These are phyloP conservation scores for Calidris pygmaea DNA, from an alignment of 2,113 vertebrate genomes.

Conservation along the genomic window DNA sequence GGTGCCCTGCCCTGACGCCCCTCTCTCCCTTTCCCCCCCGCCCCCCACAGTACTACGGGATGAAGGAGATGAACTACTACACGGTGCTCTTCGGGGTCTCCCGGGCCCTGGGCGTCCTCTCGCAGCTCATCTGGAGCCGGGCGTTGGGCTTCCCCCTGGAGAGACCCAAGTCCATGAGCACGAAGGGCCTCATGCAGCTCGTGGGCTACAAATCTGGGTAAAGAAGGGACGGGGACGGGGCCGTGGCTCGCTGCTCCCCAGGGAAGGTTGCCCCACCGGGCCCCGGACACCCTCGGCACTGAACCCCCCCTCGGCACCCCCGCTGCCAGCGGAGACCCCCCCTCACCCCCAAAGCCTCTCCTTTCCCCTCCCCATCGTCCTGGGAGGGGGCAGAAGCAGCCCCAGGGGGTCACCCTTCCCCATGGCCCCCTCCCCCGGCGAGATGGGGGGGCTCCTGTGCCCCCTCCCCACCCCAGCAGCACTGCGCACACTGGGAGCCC, in stretches of 20 bases:
- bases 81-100: constrained; percentile 96
- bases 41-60: constrained; percentile 86
- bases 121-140: constrained; percentile 95
- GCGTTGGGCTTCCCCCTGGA: constrained; percentile 93
- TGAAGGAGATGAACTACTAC: constrained; percentile 99
- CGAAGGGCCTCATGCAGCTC: constrained; percentile 88
- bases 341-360: too few relatives aligned
- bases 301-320: not conserved
- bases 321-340: too few relatives aligned
- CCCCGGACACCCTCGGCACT: not conserved
- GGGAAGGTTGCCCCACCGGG: constrained; percentile 33
- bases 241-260: not conserved
- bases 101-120: constrained; percentile 89
- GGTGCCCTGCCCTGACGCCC: not conserved
- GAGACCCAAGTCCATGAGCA: constrained; percentile 98
- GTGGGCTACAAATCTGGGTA: constrained; percentile 88
- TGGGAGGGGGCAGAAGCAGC: too few relatives aligned
- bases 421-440: too few relatives aligned
- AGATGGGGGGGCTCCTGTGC: too few relatives aligned
- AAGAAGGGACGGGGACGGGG: constrained; percentile 35
- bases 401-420: too few relatives aligned
- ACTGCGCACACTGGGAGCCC: too few relatives aligned
- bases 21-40: not conserved
- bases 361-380: too few relatives aligned
- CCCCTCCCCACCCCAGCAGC: too few relatives aligned